Percentiles rank a stretch among this genome's conserved stretches.
Evolutionary conservation across 2,888 invertebrate species (phyloP).

Genomic region (Eupithecia pulchellata): DNA sequence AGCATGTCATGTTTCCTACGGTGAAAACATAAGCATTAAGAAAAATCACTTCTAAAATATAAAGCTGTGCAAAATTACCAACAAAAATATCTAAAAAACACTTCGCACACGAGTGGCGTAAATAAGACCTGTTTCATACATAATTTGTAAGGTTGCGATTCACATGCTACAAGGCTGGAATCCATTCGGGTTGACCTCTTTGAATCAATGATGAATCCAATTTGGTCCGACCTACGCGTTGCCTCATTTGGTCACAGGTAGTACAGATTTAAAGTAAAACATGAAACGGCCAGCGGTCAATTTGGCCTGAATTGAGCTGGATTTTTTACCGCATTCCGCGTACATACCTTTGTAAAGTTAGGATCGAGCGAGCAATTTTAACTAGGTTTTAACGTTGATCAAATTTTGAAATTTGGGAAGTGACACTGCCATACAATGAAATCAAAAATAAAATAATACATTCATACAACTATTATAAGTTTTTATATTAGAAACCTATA

Average conservation of each 20-base stretch:
- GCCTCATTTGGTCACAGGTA: slow-evolving; percentile 64
- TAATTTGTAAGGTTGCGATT: slow-evolving; percentile 58
- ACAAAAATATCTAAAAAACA: slow-evolving; percentile 28
- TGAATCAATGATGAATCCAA: slow-evolving; percentile 79
- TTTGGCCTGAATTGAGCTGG: slow-evolving; percentile 43
- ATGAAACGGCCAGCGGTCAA: slow-evolving; percentile 53
- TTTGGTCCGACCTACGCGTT: slow-evolving; percentile 60
- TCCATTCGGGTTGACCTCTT: slow-evolving; percentile 67
- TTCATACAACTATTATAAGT: too few species aligned
- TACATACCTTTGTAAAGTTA: not conserved
- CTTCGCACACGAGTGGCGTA: slow-evolving; percentile 32
- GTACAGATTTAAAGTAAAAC: slow-evolving; percentile 61
- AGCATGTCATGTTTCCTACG: not conserved
- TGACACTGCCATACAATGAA: not conserved
- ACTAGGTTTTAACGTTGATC: not conserved
- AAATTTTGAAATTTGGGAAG: not conserved
- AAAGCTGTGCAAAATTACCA: not conserved
- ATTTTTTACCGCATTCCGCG: slow-evolving; percentile 20
- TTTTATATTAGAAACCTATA: too few species aligned
- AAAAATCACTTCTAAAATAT: not conserved
- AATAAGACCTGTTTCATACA: slow-evolving; percentile 35
- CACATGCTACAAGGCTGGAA: slow-evolving; percentile 51
- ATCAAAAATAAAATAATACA: not conserved
- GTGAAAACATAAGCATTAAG: too few species aligned
- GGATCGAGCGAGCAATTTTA: not conserved